These are phyloP conservation scores for Caenorhabditis sp. DNA, from an alignment of 2,888 invertebrate genomes.

Conservation along the genomic window DNA sequence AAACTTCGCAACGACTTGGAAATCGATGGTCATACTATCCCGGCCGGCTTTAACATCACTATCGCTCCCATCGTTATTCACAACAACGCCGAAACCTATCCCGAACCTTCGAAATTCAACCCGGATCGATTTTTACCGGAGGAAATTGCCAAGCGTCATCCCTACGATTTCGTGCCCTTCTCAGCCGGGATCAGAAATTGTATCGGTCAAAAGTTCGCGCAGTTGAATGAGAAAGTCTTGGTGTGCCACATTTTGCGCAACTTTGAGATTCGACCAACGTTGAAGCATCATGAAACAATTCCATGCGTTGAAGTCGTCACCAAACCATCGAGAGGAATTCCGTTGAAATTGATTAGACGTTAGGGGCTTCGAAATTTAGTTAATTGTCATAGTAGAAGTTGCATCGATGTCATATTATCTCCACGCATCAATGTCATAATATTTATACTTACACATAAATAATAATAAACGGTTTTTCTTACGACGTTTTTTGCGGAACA, in stretches of 20 bases:
- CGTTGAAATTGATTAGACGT: conserved; percentile 6
- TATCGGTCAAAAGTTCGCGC: conserved; percentile 72
- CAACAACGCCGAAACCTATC: conserved; percentile 12
- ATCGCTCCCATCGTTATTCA: conserved; percentile 43
- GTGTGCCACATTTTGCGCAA: conserved; percentile 16
- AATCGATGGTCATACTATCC: conserved; percentile 42
- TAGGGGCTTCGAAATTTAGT: no score
- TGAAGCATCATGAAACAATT: not conserved
- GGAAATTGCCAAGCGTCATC: conserved; percentile 59
- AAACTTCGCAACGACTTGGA: conserved; percentile 68
- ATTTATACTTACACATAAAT: not conserved
- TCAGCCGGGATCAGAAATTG: conserved; percentile 67
- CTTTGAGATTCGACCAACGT: conserved; percentile 7
- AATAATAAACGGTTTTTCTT: no score
- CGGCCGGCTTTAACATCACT: conserved; percentile 30
- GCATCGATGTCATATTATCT: no score
- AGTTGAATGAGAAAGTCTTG: conserved; percentile 71
- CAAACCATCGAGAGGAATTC: conserved; percentile 22
- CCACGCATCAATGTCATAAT: not conserved
- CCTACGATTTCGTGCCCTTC: conserved; percentile 66
- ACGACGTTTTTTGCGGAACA: no score
- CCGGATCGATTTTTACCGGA: conserved; percentile 73
- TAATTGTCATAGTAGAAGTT: no score
- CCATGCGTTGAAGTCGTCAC: conserved; percentile 11
- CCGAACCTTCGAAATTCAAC: conserved; percentile 71